Conservation (phyloP, 2,797 vertebrate genomes). For the Synaphobranchus kaupii region DNA sequence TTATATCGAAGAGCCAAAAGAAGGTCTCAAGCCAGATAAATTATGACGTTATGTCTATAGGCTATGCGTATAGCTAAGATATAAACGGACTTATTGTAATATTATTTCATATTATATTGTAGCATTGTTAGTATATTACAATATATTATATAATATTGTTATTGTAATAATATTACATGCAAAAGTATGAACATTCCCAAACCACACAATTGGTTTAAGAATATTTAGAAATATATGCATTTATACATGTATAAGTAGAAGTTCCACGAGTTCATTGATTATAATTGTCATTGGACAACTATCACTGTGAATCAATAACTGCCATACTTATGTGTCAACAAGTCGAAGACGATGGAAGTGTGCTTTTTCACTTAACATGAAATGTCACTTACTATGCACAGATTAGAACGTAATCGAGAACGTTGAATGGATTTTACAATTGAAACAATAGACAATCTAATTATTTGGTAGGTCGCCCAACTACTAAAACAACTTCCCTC, state of each 20-base stretch:
- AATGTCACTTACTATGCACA: not conserved
- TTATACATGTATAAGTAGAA: not conserved
- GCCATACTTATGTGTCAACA: not conserved
- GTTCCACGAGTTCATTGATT: not conserved
- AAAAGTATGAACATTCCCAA: no score
- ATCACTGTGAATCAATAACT: not conserved
- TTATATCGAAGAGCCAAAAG: not conserved
- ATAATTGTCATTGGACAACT: not conserved
- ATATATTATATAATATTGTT: no score
- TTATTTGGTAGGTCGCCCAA: conserved; percentile 31
- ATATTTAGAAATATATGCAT: not conserved
- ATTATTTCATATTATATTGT: not conserved
- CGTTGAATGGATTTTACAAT: conserved; percentile 12
- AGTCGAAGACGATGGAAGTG: not conserved
- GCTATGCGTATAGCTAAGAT: not conserved
- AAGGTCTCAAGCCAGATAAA: not conserved
- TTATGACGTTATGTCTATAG: not conserved
- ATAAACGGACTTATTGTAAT: not conserved
- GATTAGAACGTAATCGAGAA: not conserved
- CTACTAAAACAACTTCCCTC: conserved; percentile 31
- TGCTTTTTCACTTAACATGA: not conserved
- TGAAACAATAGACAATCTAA: conserved; percentile 32
- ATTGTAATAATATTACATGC: no score
- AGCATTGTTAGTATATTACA: no score
- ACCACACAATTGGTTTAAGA: not conserved